These are phyloP conservation scores for Gryon sp. DNA, from an alignment of 1,140 invertebrate genomes.

Conservation along the genomic window DNA sequence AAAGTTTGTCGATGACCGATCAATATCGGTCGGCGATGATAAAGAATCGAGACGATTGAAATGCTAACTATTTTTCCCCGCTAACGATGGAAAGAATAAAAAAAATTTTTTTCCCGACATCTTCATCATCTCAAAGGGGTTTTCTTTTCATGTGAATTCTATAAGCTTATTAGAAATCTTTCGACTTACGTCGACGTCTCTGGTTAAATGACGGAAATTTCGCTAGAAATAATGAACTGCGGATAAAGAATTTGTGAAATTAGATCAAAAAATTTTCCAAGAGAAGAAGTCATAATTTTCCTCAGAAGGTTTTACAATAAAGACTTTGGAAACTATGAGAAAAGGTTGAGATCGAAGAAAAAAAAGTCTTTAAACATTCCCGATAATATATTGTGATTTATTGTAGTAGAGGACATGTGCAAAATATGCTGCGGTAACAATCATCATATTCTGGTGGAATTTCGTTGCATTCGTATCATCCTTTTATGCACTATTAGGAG, in stretches of 20 bases:
- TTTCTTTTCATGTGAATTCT: neutral
- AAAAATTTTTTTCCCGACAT: constrained; percentile 8
- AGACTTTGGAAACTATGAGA: no score
- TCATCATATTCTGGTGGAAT: neutral
- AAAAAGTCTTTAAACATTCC: no score
- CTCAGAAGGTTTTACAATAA: no score
- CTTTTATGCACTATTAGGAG: constrained; percentile 22
- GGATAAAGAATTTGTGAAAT: neutral
- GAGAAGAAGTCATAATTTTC: no score
- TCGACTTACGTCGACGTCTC: constrained; percentile 10
- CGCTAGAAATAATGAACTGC: neutral
- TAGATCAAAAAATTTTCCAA: neutral
- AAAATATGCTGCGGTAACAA: constrained; percentile 8
- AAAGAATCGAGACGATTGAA: constrained; percentile 24
- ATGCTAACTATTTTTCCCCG: no score
- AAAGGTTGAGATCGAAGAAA: no score
- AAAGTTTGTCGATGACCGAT: constrained; percentile 26
- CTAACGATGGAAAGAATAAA: constrained; percentile 11
- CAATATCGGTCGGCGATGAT: constrained; percentile 22
- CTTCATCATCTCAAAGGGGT: constrained; percentile 15
- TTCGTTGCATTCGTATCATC: constrained; percentile 4
- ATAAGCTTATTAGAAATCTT: constrained; percentile 24
- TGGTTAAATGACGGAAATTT: neutral
- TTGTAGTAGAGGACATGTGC: no score
- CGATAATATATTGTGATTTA: no score